A percentile compares a stretch with the other conserved stretches of the same genome.
Conservation (phyloP, 2,113 vertebrate genomes). For the Entosphenus tridentatus region DNA sequence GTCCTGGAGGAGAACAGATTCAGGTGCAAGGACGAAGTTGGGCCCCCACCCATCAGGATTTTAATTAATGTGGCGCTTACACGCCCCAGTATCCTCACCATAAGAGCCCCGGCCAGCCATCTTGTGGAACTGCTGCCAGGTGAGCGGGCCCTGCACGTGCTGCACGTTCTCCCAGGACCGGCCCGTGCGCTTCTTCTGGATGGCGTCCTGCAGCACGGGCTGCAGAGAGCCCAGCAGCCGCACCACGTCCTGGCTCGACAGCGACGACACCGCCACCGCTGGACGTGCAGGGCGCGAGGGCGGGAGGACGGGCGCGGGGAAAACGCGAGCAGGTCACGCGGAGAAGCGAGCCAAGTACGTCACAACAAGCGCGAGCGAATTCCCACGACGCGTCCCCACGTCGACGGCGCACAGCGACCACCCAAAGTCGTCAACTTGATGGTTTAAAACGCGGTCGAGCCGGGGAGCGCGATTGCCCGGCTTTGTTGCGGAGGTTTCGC, state of each 20-base stretch:
- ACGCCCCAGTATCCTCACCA: conserved; percentile 20
- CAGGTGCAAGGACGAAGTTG: neutral
- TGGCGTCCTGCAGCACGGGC: conserved; percentile 85
- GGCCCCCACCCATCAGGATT: too few species aligned
- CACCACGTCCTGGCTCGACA: conserved; percentile 86
- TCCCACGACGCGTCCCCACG: too few species aligned
- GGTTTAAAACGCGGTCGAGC: too few species aligned
- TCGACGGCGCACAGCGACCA: too few species aligned
- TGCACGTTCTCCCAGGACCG: conserved; percentile 97
- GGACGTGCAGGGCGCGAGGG: neutral
- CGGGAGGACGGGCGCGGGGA: neutral
- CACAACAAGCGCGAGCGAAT: too few species aligned
- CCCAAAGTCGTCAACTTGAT: too few species aligned
- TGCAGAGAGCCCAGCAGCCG: conserved; percentile 83
- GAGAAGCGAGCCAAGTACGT: too few species aligned
- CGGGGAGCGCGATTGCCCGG: too few species aligned
- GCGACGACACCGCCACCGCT: conserved; percentile 76
- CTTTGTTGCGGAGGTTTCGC: too few species aligned
- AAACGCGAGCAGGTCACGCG: neutral
- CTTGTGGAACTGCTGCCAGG: conserved; percentile 97
- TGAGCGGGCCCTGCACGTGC: conserved; percentile 86
- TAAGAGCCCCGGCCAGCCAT: conserved; percentile 93
- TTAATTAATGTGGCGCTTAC: too few species aligned
- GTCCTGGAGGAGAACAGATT: neutral
- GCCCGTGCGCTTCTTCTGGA: conserved; percentile 86